Evolutionary conservation across 2,888 invertebrate species (phyloP).

Genomic region (Philhelius pedissequus): DNA sequence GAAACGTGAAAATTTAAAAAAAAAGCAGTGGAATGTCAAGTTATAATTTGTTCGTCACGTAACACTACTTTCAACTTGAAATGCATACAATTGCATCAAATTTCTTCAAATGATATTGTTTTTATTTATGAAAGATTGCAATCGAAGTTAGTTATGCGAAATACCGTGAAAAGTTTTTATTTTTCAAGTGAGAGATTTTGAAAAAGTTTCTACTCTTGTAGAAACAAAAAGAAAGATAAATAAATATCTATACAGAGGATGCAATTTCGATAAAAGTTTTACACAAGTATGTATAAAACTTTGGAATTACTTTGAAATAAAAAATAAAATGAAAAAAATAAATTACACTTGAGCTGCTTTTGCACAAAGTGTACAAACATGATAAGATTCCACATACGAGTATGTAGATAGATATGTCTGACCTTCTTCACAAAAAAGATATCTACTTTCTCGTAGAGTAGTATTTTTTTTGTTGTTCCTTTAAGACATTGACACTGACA

Average conservation of each 20-base stretch:
- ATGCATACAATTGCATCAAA: no score
- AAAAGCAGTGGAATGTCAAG: no score
- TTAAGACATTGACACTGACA: background rate
- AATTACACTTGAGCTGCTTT: background rate
- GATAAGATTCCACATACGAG: background rate
- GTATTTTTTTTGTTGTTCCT: background rate
- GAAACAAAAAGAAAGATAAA: no score
- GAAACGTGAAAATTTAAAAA: no score
- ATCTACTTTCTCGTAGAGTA: background rate
- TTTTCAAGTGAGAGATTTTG: no score
- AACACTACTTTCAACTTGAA: no score
- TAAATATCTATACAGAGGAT: background rate
- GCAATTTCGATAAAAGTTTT: background rate
- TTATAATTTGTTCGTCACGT: no score
- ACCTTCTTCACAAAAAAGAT: background rate
- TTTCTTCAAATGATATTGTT: no score
- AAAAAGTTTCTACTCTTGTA: no score
- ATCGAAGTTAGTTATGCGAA: no score
- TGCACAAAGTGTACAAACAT: background rate
- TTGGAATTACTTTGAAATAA: background rate
- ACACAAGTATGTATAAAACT: background rate
- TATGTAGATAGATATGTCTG: background rate
- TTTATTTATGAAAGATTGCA: no score
- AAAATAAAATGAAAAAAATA: background rate
- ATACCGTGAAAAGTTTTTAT: no score